Evolutionary conservation across 2,797 vertebrate species (phyloP).

Genomic region (Anguilla pacifica): DNA sequence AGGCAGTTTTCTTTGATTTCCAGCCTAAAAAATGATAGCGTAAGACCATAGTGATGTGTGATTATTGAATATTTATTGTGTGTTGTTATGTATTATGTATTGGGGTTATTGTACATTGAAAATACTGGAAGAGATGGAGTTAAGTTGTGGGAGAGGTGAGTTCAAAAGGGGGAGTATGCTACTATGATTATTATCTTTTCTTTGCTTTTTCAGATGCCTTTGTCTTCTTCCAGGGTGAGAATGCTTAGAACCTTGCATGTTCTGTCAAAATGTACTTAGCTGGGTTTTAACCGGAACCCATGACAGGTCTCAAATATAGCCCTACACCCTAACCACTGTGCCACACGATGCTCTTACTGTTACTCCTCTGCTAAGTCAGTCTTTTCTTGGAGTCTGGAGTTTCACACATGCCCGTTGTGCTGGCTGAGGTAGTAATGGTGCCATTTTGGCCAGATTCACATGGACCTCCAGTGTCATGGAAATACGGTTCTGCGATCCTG

Average conservation of each 20-base stretch:
- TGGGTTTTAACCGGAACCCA: background rate
- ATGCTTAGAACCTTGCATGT: background rate
- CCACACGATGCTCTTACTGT: background rate
- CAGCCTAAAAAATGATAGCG: background rate
- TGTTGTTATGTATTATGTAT: background rate
- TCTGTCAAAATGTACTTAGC: background rate
- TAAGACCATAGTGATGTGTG: background rate
- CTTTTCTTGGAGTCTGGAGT: background rate
- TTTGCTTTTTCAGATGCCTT: conserved; percentile 17
- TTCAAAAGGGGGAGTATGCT: background rate
- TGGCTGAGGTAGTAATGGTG: background rate
- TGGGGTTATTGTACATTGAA: background rate
- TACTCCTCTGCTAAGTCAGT: background rate
- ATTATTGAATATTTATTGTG: background rate
- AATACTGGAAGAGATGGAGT: background rate
- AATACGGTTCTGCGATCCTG: background rate
- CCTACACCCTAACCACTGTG: background rate
- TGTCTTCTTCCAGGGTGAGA: conserved; percentile 7
- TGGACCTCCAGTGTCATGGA: background rate
- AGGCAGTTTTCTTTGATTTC: no score
- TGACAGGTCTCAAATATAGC: background rate
- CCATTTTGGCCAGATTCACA: background rate
- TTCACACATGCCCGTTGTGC: background rate
- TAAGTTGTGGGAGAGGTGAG: background rate
- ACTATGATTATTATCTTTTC: background rate